Conservation (phyloP, 1,140 invertebrate genomes). For the Himalopsyche phryganea region DNA sequence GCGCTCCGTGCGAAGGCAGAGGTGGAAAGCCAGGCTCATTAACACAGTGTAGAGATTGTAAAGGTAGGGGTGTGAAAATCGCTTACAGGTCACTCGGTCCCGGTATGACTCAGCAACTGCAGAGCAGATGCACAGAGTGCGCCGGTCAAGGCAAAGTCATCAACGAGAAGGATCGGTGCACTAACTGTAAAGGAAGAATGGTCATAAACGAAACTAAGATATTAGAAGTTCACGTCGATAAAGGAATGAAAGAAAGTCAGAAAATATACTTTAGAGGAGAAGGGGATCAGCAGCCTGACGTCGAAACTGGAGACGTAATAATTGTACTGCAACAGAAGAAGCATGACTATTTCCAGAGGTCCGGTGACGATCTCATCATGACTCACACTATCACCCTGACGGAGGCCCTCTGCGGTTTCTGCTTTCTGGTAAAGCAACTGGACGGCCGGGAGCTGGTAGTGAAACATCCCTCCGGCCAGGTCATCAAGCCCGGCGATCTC, state of each 20-base stretch:
- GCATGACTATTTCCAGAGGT: slow-evolving; percentile 74
- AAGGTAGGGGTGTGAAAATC: slow-evolving; percentile 74
- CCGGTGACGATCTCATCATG: slow-evolving; percentile 73
- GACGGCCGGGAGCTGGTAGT: slow-evolving; percentile 79
- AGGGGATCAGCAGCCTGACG: slow-evolving; percentile 85
- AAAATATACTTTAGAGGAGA: slow-evolving; percentile 84
- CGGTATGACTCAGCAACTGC: slow-evolving; percentile 81
- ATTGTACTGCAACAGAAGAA: slow-evolving; percentile 84
- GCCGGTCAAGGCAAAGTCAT: slow-evolving; percentile 71
- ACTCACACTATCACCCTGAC: slow-evolving; percentile 71
- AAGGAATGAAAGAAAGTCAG: slow-evolving; percentile 85
- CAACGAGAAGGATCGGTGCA: slow-evolving; percentile 77
- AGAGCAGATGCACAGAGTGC: slow-evolving; percentile 70
- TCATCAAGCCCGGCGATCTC: slow-evolving; percentile 74
- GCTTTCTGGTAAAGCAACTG: slow-evolving; percentile 76
- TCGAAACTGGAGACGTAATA: slow-evolving; percentile 83
- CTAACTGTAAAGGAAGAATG: slow-evolving; percentile 79
- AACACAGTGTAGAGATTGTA: slow-evolving; percentile 69
- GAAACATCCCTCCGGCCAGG: slow-evolving; percentile 66
- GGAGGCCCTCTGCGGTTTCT: slow-evolving; percentile 89
- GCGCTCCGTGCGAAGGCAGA: slow-evolving; percentile 77
- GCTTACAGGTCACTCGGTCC: slow-evolving; percentile 67
- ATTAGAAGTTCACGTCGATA: slow-evolving; percentile 85
- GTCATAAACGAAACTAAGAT: slow-evolving; percentile 74
- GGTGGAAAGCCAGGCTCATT: slow-evolving; percentile 77